A percentile compares a stretch with the other conserved stretches of the same genome.
phyloP scores from a whole-genome alignment of 2,113 vertebrate species.

The Choloepus hoffmanni region DNA sequence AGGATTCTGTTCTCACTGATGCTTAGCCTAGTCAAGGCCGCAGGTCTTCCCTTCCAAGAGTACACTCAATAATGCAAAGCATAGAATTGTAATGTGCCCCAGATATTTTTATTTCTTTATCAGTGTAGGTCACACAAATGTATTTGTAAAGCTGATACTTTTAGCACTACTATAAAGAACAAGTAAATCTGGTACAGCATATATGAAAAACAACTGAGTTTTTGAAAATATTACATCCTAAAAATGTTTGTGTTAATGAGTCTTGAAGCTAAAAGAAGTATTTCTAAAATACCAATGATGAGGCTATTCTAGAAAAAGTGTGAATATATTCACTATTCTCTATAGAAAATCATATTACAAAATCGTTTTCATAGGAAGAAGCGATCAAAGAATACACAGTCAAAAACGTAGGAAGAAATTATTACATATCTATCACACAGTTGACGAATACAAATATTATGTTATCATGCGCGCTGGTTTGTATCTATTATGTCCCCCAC shows the following conservation, averaged over 20 bases:
- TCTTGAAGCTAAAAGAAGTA: not conserved
- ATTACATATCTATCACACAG: not conserved
- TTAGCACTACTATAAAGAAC: not conserved
- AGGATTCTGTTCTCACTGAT: not conserved
- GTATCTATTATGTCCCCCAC: too few relatives aligned
- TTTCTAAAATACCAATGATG: slow-evolving; percentile 22
- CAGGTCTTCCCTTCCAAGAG: not conserved
- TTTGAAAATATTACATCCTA: not conserved
- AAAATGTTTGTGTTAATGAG: slow-evolving; percentile 34
- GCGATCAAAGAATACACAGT: not conserved
- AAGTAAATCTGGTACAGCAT: not conserved
- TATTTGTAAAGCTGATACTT: not conserved
- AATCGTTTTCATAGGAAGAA: not conserved
- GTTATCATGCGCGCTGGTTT: not conserved
- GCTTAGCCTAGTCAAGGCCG: not conserved
- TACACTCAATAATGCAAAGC: not conserved
- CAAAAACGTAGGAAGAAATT: slow-evolving; percentile 21
- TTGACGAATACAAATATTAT: not conserved
- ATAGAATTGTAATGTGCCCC: not conserved
- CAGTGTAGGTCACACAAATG: not conserved
- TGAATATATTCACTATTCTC: not conserved
- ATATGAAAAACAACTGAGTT: not conserved
- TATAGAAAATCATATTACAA: slow-evolving; percentile 26
- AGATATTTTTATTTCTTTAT: not conserved
- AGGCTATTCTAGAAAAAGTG: not conserved